Evolutionary conservation across 1,140 invertebrate species (phyloP).

Genomic region (Caenorhabditis tropicalis): DNA sequence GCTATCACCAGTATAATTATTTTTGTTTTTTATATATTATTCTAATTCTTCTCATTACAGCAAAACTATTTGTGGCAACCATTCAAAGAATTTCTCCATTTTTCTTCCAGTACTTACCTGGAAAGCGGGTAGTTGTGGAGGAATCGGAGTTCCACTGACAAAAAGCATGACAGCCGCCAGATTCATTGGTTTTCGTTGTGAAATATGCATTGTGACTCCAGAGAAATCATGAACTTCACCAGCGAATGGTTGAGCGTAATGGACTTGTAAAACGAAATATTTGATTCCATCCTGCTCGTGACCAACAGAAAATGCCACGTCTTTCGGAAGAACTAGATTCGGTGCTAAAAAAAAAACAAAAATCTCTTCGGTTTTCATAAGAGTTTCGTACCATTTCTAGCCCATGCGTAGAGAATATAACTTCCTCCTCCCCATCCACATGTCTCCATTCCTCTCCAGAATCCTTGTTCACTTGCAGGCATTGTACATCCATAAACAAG

Average conservation of each 20-base stretch:
- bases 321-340: constrained; percentile 62
- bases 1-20: no score
- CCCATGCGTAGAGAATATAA: constrained; percentile 71
- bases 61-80: no score
- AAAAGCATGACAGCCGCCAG: constrained; percentile 68
- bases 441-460: constrained; percentile 65
- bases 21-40: neutral
- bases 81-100: no score
- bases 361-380: neutral
- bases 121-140: constrained; percentile 57
- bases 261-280: constrained; percentile 68
- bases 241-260: constrained; percentile 68
- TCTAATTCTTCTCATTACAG: no score
- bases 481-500: constrained; percentile 68
- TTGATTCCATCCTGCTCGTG: constrained; percentile 66
- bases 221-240: constrained; percentile 69
- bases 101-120: constrained; percentile 12
- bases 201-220: constrained; percentile 60
- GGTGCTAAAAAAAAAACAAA: constrained; percentile 56
- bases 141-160: constrained; percentile 67
- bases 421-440: constrained; percentile 59
- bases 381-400: constrained; percentile 69
- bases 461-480: constrained; percentile 57
- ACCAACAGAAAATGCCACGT: constrained; percentile 67
- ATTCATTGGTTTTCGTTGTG: constrained; percentile 48